Percentiles rank a stretch among this genome's conserved stretches.
Evolutionary conservation across 2,888 invertebrate species (phyloP).

Genomic region (Phragmatobia fuliginosa): DNA sequence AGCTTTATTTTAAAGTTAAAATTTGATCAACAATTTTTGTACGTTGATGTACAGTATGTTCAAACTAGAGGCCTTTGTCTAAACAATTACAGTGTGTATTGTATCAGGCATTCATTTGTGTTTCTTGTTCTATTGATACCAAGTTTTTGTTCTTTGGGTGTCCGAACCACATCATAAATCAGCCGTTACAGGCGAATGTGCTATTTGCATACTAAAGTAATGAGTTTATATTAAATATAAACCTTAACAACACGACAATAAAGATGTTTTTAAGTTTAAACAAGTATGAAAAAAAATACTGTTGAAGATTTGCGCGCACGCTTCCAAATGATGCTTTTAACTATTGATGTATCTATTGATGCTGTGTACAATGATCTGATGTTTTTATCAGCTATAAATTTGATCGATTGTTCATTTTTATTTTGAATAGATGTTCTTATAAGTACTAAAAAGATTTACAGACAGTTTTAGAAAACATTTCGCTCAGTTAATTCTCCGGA

Average conservation of each 20-base stretch:
- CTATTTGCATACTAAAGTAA: conserved; percentile 51
- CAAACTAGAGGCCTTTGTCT: conserved; percentile 72
- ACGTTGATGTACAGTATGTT: conserved; percentile 49
- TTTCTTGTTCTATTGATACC: conserved; percentile 81
- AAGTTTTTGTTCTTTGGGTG: conserved; percentile 81
- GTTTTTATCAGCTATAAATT: conserved; percentile 79
- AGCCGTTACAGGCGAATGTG: conserved; percentile 65
- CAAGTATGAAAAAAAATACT: conserved; percentile 30
- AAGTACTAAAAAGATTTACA: conserved; percentile 44
- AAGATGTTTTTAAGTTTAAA: conserved; percentile 25
- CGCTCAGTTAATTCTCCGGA: not conserved
- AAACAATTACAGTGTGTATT: conserved; percentile 84
- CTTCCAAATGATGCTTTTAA: conserved; percentile 74
- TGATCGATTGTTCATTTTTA: conserved; percentile 68
- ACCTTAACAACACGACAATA: conserved; percentile 44
- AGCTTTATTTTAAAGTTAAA: conserved; percentile 33
- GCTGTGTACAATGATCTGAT: conserved; percentile 66
- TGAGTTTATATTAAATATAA: conserved; percentile 43
- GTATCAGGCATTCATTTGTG: conserved; percentile 82
- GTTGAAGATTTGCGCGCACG: conserved; percentile 63
- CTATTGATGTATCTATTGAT: conserved; percentile 78
- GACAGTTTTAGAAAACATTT: conserved; percentile 15
- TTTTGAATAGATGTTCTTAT: conserved; percentile 69
- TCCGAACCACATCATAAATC: conserved; percentile 85
- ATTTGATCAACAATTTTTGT: conserved; percentile 34